Evolutionary conservation across 2,113 vertebrate species (phyloP).

Genomic region (Barbus barbus): DNA sequence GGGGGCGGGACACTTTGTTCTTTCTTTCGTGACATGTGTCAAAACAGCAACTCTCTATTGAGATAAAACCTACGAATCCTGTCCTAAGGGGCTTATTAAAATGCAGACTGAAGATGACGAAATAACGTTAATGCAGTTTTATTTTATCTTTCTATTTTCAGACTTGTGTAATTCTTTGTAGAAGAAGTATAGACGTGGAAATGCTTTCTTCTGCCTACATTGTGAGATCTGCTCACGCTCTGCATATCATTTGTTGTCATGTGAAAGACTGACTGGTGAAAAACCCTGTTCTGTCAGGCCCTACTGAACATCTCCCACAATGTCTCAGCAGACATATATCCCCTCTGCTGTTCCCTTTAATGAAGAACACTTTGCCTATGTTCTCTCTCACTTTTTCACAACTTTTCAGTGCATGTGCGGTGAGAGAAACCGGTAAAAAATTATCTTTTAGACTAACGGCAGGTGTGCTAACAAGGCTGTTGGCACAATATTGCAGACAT

Average conservation of each 20-base stretch:
- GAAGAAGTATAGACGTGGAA: not conserved
- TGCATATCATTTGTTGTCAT: slow-evolving; percentile 41
- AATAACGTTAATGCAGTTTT: not conserved
- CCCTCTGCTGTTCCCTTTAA: slow-evolving; percentile 15
- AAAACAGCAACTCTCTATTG: not conserved
- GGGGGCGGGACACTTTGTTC: not conserved
- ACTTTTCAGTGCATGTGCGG: slow-evolving; percentile 15
- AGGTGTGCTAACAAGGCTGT: slow-evolving; percentile 7
- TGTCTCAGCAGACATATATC: slow-evolving; percentile 17
- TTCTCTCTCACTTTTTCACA: slow-evolving; percentile 4
- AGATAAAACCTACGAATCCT: not conserved
- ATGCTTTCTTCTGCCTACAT: not conserved
- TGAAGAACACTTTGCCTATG: slow-evolving; percentile 19
- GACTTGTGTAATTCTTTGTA: slow-evolving; percentile 9
- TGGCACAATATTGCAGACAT: not conserved
- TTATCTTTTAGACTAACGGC: not conserved
- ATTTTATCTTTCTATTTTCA: not conserved
- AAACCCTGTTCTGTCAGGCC: slow-evolving; percentile 32
- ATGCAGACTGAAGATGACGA: not conserved
- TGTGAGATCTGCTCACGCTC: slow-evolving; percentile 3
- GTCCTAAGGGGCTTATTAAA: not conserved
- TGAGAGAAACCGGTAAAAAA: not conserved
- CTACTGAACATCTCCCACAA: slow-evolving; percentile 17
- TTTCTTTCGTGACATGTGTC: not conserved
- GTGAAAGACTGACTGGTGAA: slow-evolving; percentile 19